Evolutionary conservation across 2,888 invertebrate genomes (phyloP), one percentile per base, ranked within the genome.

Genomic region (Lepetodrilus schrolli): DNA sequence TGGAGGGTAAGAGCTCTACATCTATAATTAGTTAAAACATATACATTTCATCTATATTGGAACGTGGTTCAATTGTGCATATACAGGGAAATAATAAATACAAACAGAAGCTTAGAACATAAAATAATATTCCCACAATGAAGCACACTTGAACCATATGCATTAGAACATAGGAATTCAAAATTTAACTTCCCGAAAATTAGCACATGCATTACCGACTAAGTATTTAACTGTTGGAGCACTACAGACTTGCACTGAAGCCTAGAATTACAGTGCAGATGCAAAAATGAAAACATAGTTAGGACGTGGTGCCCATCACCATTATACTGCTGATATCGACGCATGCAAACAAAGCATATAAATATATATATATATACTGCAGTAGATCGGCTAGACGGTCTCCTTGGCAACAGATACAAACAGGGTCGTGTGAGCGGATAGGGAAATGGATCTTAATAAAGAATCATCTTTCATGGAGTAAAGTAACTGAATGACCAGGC

Each of bases 291-390:
- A 43, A 43, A 43, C 17, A 17, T 17, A 7, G 17, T 17, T 43
- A 43, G n/a, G 43, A 58, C 30, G 26, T 30, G 34, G 58, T 58
- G 58, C 58, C 58, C 58, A 8, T 58, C 58, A 58, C 58, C 58
- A n/a, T n/a, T 34, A 58, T 10, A 26, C 13, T 30, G 26, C 23
- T 43, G 43, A 43, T 13, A 43, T 58, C 58, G 26, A 58, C 58
- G 17, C 58, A 58, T 58, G 58, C 58, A 58, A n/a, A 30, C 21
- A 23, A 51, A 58, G 58, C 13, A 58, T 30, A 30, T 17, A 30
- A 17, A 58, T 7, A 13, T 58, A 17, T 17, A 43, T n/a, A 17
- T 13, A 2, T 4, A 43, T 43, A 43, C 43, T 43, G n/a, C 17
- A 17, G 43, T 43, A 17, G 43, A n/a, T n/a, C n/a, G n/a, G n/a